Base-by-base conservation (phyloP, 2,888 invertebrate genomes). In the Encarsia formosa region DNA sequence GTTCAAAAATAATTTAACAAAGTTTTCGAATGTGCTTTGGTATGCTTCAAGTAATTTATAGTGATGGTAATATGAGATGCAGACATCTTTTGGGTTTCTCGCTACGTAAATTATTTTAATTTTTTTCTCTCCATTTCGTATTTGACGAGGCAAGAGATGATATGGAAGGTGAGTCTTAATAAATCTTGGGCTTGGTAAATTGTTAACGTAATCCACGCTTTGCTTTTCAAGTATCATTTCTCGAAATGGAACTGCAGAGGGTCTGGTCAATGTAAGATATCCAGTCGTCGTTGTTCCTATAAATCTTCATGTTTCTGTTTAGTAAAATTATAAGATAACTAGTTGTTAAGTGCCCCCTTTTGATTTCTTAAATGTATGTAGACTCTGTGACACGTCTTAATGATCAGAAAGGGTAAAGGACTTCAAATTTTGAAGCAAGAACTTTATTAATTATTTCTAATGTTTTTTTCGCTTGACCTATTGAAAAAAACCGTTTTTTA, bases 31-130 rank as follows among this genome's bases (percentile, higher is more conserved):
- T 6, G 71, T 75, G 0, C 81, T 79, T 18, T 71, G 74, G 62
- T 79, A 77, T 0, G 81, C 74, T 41, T 79, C 75, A 23, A 83
- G 70, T 63, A 84, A 76, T 56, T 78, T 80, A 62, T 82, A 81
- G 51, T 86, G 79, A 64, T 85, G 83, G 66, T 78, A 87, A 63
- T 82, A 85, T 0, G 88, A 88, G 1, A 87, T 81, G 2, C 80
- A 79, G 0, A 83, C 82, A 64, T 88, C 88, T 61, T 87, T 83
- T n/a, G n/a, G 0, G 87, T 26, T 11, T 8, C 26, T 5, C 11
- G 11, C 26, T 26, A 26, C 26, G 26, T 26, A 26, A n/a, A n/a
- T n/a, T n/a, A n/a, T n/a, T n/a, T n/a, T n/a, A n/a, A n/a, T n/a
- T n/a, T n/a, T 53, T 66, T 70, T 76, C 16, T 62, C 61, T n/a